Conservation (phyloP, 1,140 invertebrate genomes). For the Drosophila virilis region DNA sequence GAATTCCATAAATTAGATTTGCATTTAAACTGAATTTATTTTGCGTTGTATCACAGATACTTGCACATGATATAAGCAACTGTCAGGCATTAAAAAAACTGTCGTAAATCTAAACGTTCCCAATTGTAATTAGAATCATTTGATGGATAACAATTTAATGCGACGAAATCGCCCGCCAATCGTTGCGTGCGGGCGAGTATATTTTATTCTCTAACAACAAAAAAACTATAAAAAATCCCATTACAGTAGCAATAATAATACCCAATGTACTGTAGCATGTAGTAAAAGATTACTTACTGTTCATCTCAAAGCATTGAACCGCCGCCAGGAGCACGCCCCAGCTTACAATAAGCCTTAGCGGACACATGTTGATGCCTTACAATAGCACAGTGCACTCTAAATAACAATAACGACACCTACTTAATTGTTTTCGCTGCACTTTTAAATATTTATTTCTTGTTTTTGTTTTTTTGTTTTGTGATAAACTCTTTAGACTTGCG, state of each 20-base stretch:
- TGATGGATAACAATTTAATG: slow-evolving; percentile 13
- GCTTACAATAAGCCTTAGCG: slow-evolving; percentile 31
- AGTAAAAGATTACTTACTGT: slow-evolving; percentile 65
- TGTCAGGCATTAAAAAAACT: slow-evolving; percentile 8
- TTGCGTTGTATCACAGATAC: too few species aligned
- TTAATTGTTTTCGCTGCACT: slow-evolving; percentile 29
- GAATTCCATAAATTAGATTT: background rate
- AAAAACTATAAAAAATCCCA: background rate
- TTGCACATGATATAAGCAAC: slow-evolving; percentile 6
- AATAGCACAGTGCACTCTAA: slow-evolving; percentile 5
- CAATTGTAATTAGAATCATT: slow-evolving; percentile 16
- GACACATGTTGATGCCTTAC: slow-evolving; percentile 32
- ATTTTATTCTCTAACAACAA: background rate
- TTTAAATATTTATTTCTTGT: slow-evolving; percentile 8
- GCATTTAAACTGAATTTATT: background rate
- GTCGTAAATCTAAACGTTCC: slow-evolving; percentile 4
- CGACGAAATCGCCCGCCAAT: background rate
- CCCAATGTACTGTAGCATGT: background rate
- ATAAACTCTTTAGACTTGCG: slow-evolving; percentile 64
- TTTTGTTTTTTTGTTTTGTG: slow-evolving; percentile 21
- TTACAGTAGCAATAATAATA: background rate
- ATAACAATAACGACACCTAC: slow-evolving; percentile 3
- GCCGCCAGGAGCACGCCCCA: slow-evolving; percentile 48
- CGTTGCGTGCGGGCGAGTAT: slow-evolving; percentile 7
- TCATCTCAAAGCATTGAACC: slow-evolving; percentile 64